phyloP scores from a whole-genome alignment of 2,113 vertebrate genomes.

The Lasiurus borealis region DNA sequence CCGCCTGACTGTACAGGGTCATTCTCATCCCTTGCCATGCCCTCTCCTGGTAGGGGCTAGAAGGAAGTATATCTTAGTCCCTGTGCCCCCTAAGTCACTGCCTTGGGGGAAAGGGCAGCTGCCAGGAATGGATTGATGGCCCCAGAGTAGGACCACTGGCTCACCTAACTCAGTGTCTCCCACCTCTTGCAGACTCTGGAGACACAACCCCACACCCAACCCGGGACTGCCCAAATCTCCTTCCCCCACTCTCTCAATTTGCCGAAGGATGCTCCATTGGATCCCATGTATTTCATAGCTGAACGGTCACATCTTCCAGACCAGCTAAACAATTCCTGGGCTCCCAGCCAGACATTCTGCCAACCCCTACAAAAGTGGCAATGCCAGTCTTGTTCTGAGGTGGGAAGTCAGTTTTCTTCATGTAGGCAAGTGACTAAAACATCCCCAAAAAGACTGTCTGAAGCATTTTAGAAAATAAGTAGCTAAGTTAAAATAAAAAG shows the following conservation, averaged over 20 bases:
- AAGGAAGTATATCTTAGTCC: neutral
- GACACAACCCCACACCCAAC: neutral
- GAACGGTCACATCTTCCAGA: neutral
- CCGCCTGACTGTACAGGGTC: neutral
- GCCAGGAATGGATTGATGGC: neutral
- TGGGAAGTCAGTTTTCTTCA: constrained; percentile 50
- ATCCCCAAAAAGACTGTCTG: neutral
- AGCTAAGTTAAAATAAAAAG: constrained; percentile 40
- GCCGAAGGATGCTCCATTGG: neutral
- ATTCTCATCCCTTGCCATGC: neutral
- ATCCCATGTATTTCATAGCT: neutral
- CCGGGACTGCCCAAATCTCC: neutral
- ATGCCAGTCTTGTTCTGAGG: neutral
- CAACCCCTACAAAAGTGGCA: neutral
- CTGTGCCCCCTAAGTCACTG: neutral
- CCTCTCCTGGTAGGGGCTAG: neutral
- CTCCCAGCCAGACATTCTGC: constrained; percentile 15
- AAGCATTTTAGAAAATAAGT: constrained; percentile 41
- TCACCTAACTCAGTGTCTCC: neutral
- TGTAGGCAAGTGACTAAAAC: constrained; percentile 44
- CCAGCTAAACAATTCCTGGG: neutral
- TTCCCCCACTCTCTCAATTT: neutral
- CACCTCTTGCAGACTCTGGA: neutral
- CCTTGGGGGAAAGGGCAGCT: neutral
- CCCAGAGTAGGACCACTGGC: neutral